These are phyloP conservation scores for Conchocele bisecta DNA, from an alignment of 2,888 invertebrate genomes.

Conservation along the genomic window DNA sequence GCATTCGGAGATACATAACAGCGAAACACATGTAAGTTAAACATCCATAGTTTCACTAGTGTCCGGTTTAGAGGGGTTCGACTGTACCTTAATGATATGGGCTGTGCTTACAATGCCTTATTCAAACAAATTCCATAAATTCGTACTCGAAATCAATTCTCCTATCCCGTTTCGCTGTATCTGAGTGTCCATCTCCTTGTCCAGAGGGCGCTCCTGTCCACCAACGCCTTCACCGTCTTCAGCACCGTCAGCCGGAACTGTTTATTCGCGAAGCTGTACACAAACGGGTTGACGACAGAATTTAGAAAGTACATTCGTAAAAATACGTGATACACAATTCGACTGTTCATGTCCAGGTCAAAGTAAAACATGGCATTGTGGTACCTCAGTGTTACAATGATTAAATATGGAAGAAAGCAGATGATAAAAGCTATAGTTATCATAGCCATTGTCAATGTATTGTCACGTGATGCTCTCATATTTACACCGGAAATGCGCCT, in stretches of 20 bases:
- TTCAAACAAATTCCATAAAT: no score
- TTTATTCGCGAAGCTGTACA: constrained; percentile 35
- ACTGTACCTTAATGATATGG: no score
- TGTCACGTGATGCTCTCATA: constrained; percentile 14
- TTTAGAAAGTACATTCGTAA: constrained; percentile 42
- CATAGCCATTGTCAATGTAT: constrained; percentile 39
- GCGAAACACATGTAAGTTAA: no score
- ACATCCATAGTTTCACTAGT: no score
- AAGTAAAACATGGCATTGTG: constrained; percentile 18
- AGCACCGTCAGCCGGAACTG: constrained; percentile 15
- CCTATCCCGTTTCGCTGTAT: no score
- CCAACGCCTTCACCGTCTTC: neutral
- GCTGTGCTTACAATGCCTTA: no score
- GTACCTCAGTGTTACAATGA: constrained; percentile 38
- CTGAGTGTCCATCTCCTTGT: no score
- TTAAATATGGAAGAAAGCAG: constrained; percentile 34
- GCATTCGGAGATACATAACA: no score
- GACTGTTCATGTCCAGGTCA: neutral
- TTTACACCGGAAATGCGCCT: constrained; percentile 28
- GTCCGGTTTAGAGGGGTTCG: no score
- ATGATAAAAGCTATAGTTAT: constrained; percentile 31
- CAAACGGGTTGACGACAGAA: constrained; percentile 32
- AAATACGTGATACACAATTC: constrained; percentile 35
- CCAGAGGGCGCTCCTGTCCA: no score
- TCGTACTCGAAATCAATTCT: no score